These are phyloP conservation scores for Taenioides sp. DNA, from an alignment of 2,797 vertebrate species.

Conservation along the genomic window DNA sequence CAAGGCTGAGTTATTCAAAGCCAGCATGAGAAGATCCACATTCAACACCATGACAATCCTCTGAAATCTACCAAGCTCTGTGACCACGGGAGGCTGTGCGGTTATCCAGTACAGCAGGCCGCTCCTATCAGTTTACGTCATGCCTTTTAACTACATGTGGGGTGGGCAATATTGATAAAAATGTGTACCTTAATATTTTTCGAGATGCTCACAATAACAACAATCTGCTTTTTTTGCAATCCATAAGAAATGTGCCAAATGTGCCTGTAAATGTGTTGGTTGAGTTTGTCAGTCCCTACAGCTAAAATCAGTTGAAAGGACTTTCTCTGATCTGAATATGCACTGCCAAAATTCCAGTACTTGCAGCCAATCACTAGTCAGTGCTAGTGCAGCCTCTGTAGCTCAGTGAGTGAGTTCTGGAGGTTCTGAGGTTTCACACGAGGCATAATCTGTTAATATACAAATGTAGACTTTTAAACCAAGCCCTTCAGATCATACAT, in stretches of 20 bases:
- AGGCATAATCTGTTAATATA: too few species aligned
- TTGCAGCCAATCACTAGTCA: too few species aligned
- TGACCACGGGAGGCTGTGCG: conserved; percentile 36
- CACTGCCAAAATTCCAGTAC: too few species aligned
- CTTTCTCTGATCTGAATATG: too few species aligned
- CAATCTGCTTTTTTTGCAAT: background rate
- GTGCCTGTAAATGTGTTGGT: background rate
- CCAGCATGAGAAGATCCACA: conserved; percentile 51
- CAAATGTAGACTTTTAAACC: too few species aligned
- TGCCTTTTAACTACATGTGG: background rate
- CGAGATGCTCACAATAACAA: background rate
- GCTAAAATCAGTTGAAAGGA: too few species aligned
- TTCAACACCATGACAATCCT: conserved; percentile 50
- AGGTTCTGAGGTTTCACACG: too few species aligned
- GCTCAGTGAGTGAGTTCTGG: too few species aligned
- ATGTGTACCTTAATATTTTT: background rate
- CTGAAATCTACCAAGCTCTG: conserved; percentile 52
- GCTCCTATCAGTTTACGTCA: conserved; percentile 37
- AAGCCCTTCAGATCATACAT: too few species aligned
- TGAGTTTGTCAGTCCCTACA: background rate
- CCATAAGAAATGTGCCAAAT: background rate
- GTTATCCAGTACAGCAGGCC: conserved; percentile 20
- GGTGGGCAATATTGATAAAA: background rate
- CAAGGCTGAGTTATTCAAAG: conserved; percentile 52
- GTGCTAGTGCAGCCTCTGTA: too few species aligned